Conservation (phyloP, 2,113 vertebrate species). For the Heterocephalus glaber region DNA sequence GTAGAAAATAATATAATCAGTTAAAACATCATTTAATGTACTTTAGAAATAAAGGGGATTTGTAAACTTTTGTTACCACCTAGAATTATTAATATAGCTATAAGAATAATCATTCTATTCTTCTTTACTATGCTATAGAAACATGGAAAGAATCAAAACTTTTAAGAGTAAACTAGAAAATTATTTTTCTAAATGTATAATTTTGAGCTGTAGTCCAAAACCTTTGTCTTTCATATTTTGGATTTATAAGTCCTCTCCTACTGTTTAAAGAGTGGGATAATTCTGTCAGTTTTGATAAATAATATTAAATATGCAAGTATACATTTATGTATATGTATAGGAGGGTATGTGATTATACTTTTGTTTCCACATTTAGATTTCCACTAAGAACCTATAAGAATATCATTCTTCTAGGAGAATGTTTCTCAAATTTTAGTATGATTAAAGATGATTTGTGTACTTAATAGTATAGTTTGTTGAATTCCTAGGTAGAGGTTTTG, state of each 20-base stretch:
- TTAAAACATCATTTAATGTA: neutral
- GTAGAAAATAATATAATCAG: neutral
- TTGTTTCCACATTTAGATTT: neutral
- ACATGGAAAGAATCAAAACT: neutral
- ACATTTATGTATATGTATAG: neutral
- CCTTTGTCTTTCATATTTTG: neutral
- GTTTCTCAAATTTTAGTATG: neutral
- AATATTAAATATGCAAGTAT: neutral
- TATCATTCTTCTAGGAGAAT: neutral
- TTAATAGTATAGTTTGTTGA: neutral
- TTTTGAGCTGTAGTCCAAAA: neutral
- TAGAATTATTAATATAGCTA: neutral
- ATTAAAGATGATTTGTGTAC: neutral
- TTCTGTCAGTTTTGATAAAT: neutral
- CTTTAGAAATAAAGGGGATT: neutral
- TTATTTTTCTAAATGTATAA: neutral
- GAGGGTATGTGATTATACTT: neutral
- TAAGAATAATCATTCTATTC: neutral
- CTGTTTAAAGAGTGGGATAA: neutral
- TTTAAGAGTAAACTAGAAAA: slow-evolving; percentile 10
- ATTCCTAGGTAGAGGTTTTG: neutral
- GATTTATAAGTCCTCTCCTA: neutral
- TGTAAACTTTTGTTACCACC: neutral
- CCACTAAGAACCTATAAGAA: neutral
- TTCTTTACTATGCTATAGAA: neutral